Conservation (phyloP, 2,888 invertebrate species). For the Cryptops parisi region DNA sequence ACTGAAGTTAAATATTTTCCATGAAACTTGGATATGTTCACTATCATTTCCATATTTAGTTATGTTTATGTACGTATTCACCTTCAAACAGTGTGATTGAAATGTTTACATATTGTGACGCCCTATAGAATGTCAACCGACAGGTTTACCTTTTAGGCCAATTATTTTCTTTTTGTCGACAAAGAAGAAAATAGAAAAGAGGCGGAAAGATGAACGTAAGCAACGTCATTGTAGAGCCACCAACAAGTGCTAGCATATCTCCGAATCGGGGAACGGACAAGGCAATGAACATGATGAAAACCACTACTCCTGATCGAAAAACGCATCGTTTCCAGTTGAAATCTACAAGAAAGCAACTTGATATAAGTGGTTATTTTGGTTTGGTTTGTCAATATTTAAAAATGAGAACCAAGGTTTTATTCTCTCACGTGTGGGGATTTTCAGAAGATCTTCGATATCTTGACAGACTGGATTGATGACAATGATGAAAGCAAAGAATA, state of each 20-base stretch:
- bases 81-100: no score
- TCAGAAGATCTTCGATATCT: constrained; percentile 49
- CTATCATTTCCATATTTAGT: no score
- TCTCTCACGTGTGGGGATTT: constrained; percentile 42
- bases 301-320: constrained; percentile 43
- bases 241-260: constrained; percentile 50
- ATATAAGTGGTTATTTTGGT: not conserved
- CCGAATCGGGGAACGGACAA: constrained; percentile 54
- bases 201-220: constrained; percentile 53
- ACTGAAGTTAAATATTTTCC: no score
- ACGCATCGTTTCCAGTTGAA: constrained; percentile 45
- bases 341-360: constrained; percentile 34
- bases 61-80: no score
- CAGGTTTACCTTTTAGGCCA: constrained; percentile 36
- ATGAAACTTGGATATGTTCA: no score
- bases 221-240: constrained; percentile 52
- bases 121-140: not conserved
- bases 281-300: constrained; percentile 46
- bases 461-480: constrained; percentile 56
- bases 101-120: not conserved
- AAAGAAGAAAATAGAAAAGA: constrained; percentile 47
- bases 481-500: constrained; percentile 50
- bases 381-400: not conserved
- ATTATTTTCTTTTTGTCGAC: constrained; percentile 33
- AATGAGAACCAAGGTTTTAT: no score